Conservation (phyloP, 1,140 invertebrate genomes). For the Drosophila hydei region DNA sequence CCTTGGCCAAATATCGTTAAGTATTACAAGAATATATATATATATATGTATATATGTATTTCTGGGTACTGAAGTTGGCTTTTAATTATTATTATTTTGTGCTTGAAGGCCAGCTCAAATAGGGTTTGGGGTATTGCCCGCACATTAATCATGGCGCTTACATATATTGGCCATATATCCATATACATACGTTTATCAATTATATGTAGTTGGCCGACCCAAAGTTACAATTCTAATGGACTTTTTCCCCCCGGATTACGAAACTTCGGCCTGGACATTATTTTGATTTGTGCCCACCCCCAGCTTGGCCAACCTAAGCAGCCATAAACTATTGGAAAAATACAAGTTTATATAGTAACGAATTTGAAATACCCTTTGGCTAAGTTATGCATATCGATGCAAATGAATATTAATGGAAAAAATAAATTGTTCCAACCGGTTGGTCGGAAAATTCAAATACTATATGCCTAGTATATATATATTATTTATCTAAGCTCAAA, state of each 20-base stretch:
- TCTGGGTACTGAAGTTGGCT: conserved; percentile 15
- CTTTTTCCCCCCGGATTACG: conserved; percentile 52
- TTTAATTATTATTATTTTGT: conserved; percentile 72
- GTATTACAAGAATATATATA: background rate
- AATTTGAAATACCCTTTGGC: conserved; percentile 6
- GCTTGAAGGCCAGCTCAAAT: conserved; percentile 24
- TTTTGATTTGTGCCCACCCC: conserved; percentile 35
- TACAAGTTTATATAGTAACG: background rate
- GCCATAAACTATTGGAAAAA: background rate
- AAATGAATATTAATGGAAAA: background rate
- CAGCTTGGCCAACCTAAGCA: background rate
- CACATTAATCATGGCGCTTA: conserved; percentile 62
- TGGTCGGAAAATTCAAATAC: too few relatives aligned
- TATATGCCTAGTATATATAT: too few relatives aligned
- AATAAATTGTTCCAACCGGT: background rate
- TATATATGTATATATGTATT: background rate
- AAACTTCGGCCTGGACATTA: conserved; percentile 13
- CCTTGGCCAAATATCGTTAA: conserved; percentile 25
- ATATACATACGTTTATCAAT: conserved; percentile 36
- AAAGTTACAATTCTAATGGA: conserved; percentile 22
- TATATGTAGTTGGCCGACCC: conserved; percentile 4
- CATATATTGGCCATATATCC: conserved; percentile 17
- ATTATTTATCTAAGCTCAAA: too few relatives aligned
- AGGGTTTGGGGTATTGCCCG: conserved; percentile 24
- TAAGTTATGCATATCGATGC: background rate